A percentile compares a stretch with the other conserved stretches of the same genome.
Conservation (phyloP, 2,888 invertebrate species). For the Pterostichus madidus region DNA sequence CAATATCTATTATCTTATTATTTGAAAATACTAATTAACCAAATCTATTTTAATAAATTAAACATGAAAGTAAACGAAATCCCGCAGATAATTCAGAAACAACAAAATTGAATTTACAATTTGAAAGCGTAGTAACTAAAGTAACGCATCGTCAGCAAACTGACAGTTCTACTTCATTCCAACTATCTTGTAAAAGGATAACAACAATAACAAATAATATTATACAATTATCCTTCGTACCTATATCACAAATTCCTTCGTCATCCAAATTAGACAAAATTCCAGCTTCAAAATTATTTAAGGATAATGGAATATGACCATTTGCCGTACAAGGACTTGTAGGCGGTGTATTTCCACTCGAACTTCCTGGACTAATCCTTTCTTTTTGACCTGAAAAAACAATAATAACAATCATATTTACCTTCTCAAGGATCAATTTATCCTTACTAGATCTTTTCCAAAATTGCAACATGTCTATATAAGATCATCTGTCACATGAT, state of each 20-base stretch:
- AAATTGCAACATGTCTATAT: conserved; percentile 85
- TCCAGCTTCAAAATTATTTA: conserved; percentile 68
- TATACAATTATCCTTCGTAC: conserved; percentile 68
- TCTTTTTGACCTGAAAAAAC: conserved; percentile 70
- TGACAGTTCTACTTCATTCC: conserved; percentile 34
- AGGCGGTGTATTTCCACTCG: conserved; percentile 67
- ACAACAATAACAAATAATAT: conserved; percentile 11
- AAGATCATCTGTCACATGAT: conserved; percentile 63
- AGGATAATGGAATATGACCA: conserved; percentile 65
- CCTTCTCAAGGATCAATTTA: conserved; percentile 67
- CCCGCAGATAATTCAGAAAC: too few relatives aligned
- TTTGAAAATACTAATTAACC: too few relatives aligned
- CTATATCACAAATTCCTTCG: conserved; percentile 75
- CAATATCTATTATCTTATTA: too few relatives aligned
- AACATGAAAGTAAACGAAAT: too few relatives aligned
- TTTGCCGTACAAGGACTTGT: conserved; percentile 68
- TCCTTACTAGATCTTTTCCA: conserved; percentile 86
- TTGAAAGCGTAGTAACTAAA: neutral
- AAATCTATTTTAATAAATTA: too few relatives aligned
- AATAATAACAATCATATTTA: conserved; percentile 66
- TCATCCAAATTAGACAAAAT: conserved; percentile 73
- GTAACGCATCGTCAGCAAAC: conserved; percentile 44
- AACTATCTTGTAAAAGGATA: neutral
- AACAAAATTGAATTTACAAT: neutral
- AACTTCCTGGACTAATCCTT: conserved; percentile 69